Evolutionary conservation across 2,888 invertebrate genomes (phyloP).

Genomic region (Gibbula magus): DNA sequence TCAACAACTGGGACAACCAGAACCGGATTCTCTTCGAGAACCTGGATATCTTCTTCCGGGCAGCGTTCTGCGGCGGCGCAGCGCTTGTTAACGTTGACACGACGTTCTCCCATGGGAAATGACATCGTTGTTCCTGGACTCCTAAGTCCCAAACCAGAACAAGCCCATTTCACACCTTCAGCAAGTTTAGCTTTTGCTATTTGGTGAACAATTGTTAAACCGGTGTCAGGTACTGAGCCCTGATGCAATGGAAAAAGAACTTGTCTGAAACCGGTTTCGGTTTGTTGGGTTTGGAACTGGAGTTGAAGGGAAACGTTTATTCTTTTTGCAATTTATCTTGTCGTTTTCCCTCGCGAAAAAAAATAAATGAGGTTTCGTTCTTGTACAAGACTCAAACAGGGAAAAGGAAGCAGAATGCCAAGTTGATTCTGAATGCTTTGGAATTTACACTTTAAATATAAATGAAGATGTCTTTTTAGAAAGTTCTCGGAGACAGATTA

Average conservation of each 20-base stretch:
- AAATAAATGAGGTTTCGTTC: too few relatives aligned
- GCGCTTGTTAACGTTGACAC: conserved; percentile 34
- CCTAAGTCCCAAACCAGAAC: conserved; percentile 43
- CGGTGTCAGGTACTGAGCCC: neutral
- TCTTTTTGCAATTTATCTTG: too few relatives aligned
- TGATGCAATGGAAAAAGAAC: neutral
- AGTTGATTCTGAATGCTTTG: too few relatives aligned
- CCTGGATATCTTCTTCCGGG: conserved; percentile 28
- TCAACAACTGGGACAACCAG: conserved; percentile 27
- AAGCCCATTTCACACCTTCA: conserved; percentile 35
- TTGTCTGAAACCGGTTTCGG: neutral
- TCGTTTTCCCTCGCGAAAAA: too few relatives aligned
- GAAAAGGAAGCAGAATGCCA: too few relatives aligned
- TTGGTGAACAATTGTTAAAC: conserved; percentile 24
- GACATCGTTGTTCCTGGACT: conserved; percentile 36
- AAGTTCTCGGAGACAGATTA: too few relatives aligned
- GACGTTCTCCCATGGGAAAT: conserved; percentile 47
- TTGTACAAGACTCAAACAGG: too few relatives aligned
- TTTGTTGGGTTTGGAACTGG: neutral
- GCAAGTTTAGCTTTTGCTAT: conserved; percentile 17
- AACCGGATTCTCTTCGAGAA: conserved; percentile 28
- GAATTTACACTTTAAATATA: too few relatives aligned
- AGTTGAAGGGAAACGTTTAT: too few relatives aligned
- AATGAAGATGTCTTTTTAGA: too few relatives aligned
- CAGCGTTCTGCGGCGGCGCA: conserved; percentile 25